Conservation (phyloP, 2,797 vertebrate genomes). For the Trachops cirrhosus region DNA sequence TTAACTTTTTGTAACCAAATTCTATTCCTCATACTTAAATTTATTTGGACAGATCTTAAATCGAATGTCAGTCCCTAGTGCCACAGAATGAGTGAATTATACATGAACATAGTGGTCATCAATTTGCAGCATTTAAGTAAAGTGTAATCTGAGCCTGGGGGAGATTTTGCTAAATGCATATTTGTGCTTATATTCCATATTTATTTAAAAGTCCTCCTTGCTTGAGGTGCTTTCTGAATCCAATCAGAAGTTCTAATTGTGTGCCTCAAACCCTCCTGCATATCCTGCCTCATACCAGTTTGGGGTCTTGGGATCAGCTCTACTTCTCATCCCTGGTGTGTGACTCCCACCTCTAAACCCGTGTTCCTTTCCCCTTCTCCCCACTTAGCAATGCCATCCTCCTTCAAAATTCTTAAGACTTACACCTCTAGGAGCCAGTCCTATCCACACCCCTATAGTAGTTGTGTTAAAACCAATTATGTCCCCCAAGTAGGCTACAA, state of each 20-base stretch:
- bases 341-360: neutral
- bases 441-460: neutral
- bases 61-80: conserved; percentile 53
- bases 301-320: neutral
- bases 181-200: conserved; percentile 53
- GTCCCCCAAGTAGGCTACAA: neutral
- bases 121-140: neutral
- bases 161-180: conserved; percentile 35
- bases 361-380: neutral
- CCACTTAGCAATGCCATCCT: neutral
- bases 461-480: neutral
- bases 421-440: neutral
- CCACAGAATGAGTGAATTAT: neutral
- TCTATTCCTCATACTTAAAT: conserved; percentile 8
- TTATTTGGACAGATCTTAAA: conserved; percentile 54
- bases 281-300: neutral
- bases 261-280: neutral
- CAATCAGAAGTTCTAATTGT: conserved; percentile 17
- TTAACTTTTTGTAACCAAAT: conserved; percentile 64
- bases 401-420: neutral
- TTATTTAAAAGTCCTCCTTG: conserved; percentile 28
- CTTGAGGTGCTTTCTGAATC: conserved; percentile 30
- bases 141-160: neutral
- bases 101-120: conserved; percentile 15
- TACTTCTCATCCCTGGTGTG: neutral